Base-by-base conservation (phyloP, 2,797 vertebrate species). In the Huso huso region DNA sequence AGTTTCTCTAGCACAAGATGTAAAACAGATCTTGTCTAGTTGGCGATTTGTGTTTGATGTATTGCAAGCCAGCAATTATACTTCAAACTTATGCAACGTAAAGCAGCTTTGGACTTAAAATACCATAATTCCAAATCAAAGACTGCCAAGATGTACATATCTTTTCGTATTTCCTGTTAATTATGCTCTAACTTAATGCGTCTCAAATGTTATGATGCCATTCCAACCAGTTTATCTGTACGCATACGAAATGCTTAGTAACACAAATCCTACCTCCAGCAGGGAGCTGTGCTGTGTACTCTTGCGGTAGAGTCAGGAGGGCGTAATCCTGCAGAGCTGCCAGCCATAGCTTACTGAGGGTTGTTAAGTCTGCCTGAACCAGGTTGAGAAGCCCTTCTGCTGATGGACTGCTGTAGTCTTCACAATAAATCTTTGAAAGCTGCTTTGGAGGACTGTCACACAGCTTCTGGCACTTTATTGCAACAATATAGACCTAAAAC, bases 271-370 rank as follows among this genome's bases (percentile, higher is more conserved):
- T 74, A 97, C 95, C 95, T 84, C 91, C 78, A 59, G 77, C 69
- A 12, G 93, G 91, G 7, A 95, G 87, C 53, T 89, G 92, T 1
- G 77, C 77, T 4, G 83, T 72, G 71, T 90, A 89, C 62, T 94
- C 92, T 67, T 83, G 78, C 50, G 93, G 90, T 55, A 95, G 87
- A 63, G 84, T 93, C 78, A 98, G 85, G 65, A 93, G 78, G 63
- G 93, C 91, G 75, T 94, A 86, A 82, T 97, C 95, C 71, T 95
- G 94, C 78, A 98, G 89, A 0, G 84, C 93, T 67, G 91, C 87
- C 73, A 96, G 78, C 95, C 95, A 98, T 69, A 97, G 89, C n/a
- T 81, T 89, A 74, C 94, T 97, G 23, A 98, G 77, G 0, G 88
- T 92, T 61, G 78, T 75, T 70, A 97, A 76, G 74, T 98, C 94